Base-by-base conservation (phyloP, 2,888 invertebrate species). In the Holacanthella duospinosa region DNA sequence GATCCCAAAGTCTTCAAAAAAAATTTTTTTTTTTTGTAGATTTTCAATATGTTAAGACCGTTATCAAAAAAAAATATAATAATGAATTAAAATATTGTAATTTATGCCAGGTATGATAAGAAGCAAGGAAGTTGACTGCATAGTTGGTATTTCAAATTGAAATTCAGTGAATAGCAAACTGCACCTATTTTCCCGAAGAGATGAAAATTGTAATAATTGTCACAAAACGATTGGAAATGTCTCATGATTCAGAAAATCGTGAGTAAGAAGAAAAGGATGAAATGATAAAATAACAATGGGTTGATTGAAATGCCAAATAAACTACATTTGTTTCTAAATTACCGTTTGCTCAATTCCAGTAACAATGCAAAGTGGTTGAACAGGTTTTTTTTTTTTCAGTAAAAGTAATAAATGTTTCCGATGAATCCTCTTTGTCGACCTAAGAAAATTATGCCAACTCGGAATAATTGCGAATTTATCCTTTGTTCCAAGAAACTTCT, bases 221-320 rank as follows among this genome's bases (percentile, higher is more conserved):
- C 61, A 61, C 66, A 63, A 4, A 48, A 21, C 48, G 48, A 48
- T 9, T n/a, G 48, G 48, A 48, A 48, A 48, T 48, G n/a, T 21
- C 19, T 4, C 4, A 48, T 48, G 48, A 48, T 16, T 48, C 48
- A 48, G 19, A 21, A 48, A 16, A n/a, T 48, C 19, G 21, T 48
- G 48, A 48, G 48, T 48, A n/a, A 48, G 48, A 48, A 4, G 48
- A 48, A 21, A 21, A 48, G 21, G 21, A 21, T 9, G 48, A 48
- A 21, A 48, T 21, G 48, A 48, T 48, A 16, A 16, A 16, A n/a
- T 9, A 48, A 4, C 21, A n/a, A n/a, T 48, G 48, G 21, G 19
- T 9, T n/a, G 9, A 6, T 6, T 36, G 9, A 16, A 9, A 6
- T 16, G 36, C 16, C 36, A 36, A 36, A 16, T 9, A 36, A 16